Conservation (phyloP, 2,113 vertebrate species). For the Tylochromis polylepis region DNA sequence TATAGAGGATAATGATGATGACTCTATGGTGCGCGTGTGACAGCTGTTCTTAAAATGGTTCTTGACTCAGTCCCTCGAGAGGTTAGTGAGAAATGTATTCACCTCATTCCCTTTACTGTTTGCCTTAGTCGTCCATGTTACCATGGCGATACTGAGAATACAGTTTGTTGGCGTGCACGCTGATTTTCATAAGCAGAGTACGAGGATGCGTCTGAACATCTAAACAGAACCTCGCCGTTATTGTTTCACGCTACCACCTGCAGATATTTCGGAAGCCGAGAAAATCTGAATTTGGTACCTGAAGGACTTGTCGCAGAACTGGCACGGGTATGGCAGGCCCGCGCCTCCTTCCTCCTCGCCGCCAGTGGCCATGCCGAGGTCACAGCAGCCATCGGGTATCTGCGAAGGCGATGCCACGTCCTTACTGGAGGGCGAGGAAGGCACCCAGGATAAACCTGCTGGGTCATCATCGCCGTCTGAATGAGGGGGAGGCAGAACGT, state of each 20-base stretch:
- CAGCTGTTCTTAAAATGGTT: slow-evolving; percentile 57
- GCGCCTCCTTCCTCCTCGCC: slow-evolving; percentile 96
- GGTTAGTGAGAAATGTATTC: slow-evolving; percentile 39
- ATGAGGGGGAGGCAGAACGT: slow-evolving; percentile 20
- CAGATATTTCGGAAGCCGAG: neutral
- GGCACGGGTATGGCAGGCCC: slow-evolving; percentile 96
- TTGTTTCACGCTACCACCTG: neutral
- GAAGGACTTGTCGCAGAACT: slow-evolving; percentile 99
- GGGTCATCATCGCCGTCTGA: slow-evolving; percentile 98
- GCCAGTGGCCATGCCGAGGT: slow-evolving; percentile 89
- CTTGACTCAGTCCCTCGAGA: slow-evolving; percentile 22
- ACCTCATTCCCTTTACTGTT: slow-evolving; percentile 39
- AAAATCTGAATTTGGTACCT: slow-evolving; percentile 58
- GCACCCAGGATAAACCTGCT: slow-evolving; percentile 93
- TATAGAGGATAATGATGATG: slow-evolving; percentile 2
- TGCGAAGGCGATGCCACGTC: slow-evolving; percentile 97
- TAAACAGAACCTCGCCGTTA: neutral
- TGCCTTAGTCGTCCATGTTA: slow-evolving; percentile 18
- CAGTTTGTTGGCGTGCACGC: slow-evolving; percentile 6
- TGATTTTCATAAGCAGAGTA: neutral
- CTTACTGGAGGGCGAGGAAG: slow-evolving; percentile 99
- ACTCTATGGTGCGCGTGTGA: slow-evolving; percentile 14
- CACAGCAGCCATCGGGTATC: slow-evolving; percentile 95
- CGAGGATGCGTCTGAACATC: neutral
- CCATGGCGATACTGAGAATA: slow-evolving; percentile 15